Percentiles rank a stretch among this genome's conserved stretches.
Evolutionary conservation across 2,888 invertebrate species (phyloP).

Genomic region (Mythimna ferrago): DNA sequence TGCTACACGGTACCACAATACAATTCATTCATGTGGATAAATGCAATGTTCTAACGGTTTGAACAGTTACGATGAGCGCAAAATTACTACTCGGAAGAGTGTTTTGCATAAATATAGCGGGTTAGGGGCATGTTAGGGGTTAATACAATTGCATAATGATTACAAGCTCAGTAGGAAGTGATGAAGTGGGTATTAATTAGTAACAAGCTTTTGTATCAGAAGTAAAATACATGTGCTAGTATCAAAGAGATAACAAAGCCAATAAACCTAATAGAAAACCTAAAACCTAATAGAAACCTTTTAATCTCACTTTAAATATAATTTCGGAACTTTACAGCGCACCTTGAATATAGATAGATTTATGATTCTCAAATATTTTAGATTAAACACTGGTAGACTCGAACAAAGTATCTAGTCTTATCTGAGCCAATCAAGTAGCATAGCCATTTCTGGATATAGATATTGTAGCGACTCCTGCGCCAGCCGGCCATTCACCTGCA

Average conservation of each 20-base stretch:
- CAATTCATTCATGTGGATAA: conserved; percentile 50
- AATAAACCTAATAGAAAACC: background rate
- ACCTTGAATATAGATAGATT: background rate
- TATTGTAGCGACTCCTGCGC: conserved; percentile 59
- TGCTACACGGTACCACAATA: conserved; percentile 7
- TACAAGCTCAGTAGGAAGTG: conserved; percentile 10
- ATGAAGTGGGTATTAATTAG: background rate
- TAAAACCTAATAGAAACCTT: background rate
- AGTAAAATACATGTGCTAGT: background rate
- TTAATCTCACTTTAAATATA: background rate
- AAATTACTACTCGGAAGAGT: conserved; percentile 33
- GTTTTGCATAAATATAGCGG: conserved; percentile 40
- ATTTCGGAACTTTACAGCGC: background rate
- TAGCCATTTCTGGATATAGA: conserved; percentile 54
- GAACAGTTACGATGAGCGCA: conserved; percentile 32
- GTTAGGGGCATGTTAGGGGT: conserved; percentile 40
- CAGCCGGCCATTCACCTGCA: conserved; percentile 67
- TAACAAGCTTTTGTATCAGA: background rate
- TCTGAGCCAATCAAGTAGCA: conserved; percentile 46
- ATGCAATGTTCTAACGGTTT: conserved; percentile 42
- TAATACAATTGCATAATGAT: conserved; percentile 34
- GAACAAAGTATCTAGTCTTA: conserved; percentile 25
- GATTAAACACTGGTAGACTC: background rate
- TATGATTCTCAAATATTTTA: background rate
- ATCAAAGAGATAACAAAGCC: background rate